Evolutionary conservation across 2,888 invertebrate species (phyloP), one percentile per base, ranked within the genome.

Genomic region (Carterocephalus palaemon): DNA sequence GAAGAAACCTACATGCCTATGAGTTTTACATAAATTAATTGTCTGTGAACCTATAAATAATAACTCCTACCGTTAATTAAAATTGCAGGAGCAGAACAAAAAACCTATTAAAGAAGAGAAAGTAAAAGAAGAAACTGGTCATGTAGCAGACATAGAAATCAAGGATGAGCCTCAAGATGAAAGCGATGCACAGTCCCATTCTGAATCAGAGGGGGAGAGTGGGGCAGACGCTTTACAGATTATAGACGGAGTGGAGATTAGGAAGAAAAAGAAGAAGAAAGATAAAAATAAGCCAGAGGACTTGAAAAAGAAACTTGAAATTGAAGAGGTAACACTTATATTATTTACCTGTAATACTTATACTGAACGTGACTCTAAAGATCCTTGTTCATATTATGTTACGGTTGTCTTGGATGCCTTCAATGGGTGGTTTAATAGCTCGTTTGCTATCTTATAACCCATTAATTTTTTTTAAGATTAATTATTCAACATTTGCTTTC

Each of bases 241-340:
- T 2, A 56, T 89, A 10, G 75, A 82, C 31, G 88, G 88, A 10
- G 66, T 89, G 0, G 74, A 72, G 38, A 72, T 86, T 1, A 69
- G 75, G 5, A 69, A 72, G 31, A 84, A 81, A 56, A 86, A 70
- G 61, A 83, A 64, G 57, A 77, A 65, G 63, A 84, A 64, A 59
- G 79, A 67, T 54, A 89, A 76, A 67, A 74, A 64, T 43, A 81
- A 65, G 62, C 71, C 71, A 37, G 86, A 70, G 54, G 88, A 71
- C 62, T 82, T 80, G 64, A 88, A 84, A 54, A 87, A 80, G 54
- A 87, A 85, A 67, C 70, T 86, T 50, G 76, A 76, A 49, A 37
- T 72, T 1, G 81, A 83, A 60, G 81, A 87, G 70, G 86, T 84
- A 52, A 45, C 54, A 46, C 53, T 53, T 28, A 5, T 28, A 23